Percentiles rank a stretch among this genome's conserved stretches.
Evolutionary conservation across 2,888 invertebrate species (phyloP).

Genomic region (Hyalella azteca): DNA sequence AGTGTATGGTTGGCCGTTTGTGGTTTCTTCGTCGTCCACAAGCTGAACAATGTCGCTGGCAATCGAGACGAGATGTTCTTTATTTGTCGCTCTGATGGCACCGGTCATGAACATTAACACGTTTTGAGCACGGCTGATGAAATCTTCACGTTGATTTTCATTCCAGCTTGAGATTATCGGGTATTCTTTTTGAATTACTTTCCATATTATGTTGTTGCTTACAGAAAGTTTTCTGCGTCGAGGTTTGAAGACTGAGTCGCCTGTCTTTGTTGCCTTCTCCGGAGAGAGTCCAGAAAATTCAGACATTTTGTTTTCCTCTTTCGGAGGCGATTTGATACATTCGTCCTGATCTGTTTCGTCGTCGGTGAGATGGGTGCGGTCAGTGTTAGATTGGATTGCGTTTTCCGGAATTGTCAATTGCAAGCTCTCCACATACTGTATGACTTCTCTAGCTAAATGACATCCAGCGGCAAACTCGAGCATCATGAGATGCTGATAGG

Average conservation of each 20-base stretch:
- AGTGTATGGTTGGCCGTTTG: slow-evolving; percentile 17
- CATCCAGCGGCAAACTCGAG: slow-evolving; percentile 15
- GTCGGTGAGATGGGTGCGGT: not conserved
- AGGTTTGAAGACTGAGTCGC: not conserved
- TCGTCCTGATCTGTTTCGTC: not conserved
- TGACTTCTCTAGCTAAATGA: not conserved
- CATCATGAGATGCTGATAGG: slow-evolving; percentile 28
- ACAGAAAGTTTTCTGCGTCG: slow-evolving; percentile 14
- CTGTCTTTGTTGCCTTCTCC: slow-evolving; percentile 12
- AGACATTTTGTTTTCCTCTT: not conserved
- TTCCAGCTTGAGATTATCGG: not conserved
- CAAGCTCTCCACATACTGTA: not conserved
- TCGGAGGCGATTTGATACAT: not conserved
- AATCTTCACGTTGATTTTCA: not conserved
- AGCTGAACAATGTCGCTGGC: slow-evolving; percentile 10
- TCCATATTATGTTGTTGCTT: slow-evolving; percentile 7
- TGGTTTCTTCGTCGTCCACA: slow-evolving; percentile 30
- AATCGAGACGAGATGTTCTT: slow-evolving; percentile 13
- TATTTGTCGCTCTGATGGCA: not conserved
- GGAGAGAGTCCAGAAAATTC: not conserved
- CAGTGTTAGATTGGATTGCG: not conserved
- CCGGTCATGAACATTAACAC: slow-evolving; percentile 24
- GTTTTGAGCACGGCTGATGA: slow-evolving; percentile 1
- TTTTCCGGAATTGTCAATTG: slow-evolving; percentile 2
- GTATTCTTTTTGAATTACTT: slow-evolving; percentile 14